These are phyloP conservation scores for Florisuga fusca DNA, from an alignment of 2,797 vertebrate species.

Conservation along the genomic window DNA sequence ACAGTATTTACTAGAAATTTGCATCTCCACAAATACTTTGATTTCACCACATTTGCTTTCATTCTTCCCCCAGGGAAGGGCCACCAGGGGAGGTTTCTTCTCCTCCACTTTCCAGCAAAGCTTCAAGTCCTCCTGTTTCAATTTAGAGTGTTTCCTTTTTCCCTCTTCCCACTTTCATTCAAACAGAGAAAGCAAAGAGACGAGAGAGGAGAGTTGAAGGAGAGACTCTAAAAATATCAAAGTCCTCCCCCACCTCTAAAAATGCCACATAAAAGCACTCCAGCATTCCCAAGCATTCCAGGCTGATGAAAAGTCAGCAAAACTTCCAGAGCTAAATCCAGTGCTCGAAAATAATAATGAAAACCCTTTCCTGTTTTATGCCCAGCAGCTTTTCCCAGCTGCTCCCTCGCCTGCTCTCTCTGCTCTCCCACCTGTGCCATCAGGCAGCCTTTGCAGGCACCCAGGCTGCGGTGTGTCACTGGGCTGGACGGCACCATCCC, in stretches of 20 bases:
- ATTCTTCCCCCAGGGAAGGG: slow-evolving; percentile 46
- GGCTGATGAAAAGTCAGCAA: not conserved
- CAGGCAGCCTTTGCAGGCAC: not conserved
- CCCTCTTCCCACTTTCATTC: not conserved
- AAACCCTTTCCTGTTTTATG: not conserved
- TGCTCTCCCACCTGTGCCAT: not conserved
- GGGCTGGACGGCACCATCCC: not conserved
- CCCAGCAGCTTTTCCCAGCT: not conserved
- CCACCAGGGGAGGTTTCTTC: slow-evolving; percentile 25
- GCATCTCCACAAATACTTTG: slow-evolving; percentile 65
- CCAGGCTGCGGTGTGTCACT: accelerated
- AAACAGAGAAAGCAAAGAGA: not conserved
- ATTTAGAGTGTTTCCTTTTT: slow-evolving; percentile 21
- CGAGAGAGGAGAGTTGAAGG: not conserved
- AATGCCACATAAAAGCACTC: not conserved
- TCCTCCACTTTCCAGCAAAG: slow-evolving; percentile 59
- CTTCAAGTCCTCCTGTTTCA: not conserved
- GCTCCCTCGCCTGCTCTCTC: accelerated
- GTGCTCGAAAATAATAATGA: not conserved
- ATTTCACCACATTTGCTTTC: slow-evolving; percentile 59
- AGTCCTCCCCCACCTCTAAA: not conserved
- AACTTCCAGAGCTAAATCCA: not conserved
- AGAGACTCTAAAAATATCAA: slow-evolving; percentile 23
- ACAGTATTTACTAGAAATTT: slow-evolving; percentile 38
- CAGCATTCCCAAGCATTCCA: not conserved